Percentiles rank a stretch among this genome's conserved stretches.
Conservation (phyloP, 1,140 invertebrate genomes). For the Ephestia elutella region DNA sequence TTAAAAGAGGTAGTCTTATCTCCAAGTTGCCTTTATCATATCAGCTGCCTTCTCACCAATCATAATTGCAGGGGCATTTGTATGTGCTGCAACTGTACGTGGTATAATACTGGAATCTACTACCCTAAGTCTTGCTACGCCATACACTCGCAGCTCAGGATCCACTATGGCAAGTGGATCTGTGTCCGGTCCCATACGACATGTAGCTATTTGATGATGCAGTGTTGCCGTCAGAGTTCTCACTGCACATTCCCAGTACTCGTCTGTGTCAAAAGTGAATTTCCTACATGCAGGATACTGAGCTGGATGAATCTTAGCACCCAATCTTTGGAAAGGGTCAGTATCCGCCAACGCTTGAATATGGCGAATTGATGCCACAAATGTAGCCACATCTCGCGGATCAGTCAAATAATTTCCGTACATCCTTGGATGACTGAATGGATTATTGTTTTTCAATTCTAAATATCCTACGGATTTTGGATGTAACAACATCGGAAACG, state of each 20-base stretch:
- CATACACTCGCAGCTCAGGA: conserved; percentile 49
- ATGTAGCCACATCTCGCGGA: conserved; percentile 78
- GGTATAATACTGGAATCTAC: conserved; percentile 78
- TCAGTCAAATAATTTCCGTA: conserved; percentile 84
- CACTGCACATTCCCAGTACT: conserved; percentile 86
- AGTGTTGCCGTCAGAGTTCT: conserved; percentile 59
- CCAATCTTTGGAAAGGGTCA: conserved; percentile 77
- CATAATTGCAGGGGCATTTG: conserved; percentile 88
- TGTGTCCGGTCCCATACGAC: conserved; percentile 69
- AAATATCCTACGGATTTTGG: conserved; percentile 84
- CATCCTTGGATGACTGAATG: conserved; percentile 82
- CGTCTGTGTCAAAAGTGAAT: conserved; percentile 78
- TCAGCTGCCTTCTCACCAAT: conserved; percentile 88
- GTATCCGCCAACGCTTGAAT: conserved; percentile 76
- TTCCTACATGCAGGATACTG: conserved; percentile 82
- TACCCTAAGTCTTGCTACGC: conserved; percentile 43
- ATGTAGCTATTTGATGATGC: conserved; percentile 64
- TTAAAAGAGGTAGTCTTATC: background rate
- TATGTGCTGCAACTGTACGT: conserved; percentile 83
- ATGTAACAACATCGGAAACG: conserved; percentile 82
- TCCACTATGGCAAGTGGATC: conserved; percentile 63
- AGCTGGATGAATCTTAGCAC: conserved; percentile 77
- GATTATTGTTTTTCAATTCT: conserved; percentile 80
- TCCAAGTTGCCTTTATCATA: conserved; percentile 77
- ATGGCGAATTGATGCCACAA: conserved; percentile 80